Evolutionary conservation across 2,888 invertebrate species (phyloP), one percentile per base, ranked within the genome.

Genomic region (Furcula furcula): DNA sequence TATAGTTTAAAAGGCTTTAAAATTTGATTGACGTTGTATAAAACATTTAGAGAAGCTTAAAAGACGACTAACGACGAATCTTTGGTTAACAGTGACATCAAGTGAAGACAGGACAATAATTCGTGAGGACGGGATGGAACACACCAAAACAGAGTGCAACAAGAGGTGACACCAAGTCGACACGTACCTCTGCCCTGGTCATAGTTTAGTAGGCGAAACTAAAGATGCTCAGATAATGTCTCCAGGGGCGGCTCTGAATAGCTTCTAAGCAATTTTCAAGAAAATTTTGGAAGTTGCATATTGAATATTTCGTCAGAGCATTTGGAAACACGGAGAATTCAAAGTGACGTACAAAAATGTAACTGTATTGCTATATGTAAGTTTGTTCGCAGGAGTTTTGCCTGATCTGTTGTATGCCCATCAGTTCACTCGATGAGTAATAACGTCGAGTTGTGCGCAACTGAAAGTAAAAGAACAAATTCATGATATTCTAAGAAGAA

Each of bases 351-450:
- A 52, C 40, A 60, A 52, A 28, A 38, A 57, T 50, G 28, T 42
- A 52, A 47, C 49, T 46, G 67, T 61, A 62, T 74, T 55, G 92
- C 93, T 94, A 94, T 91, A 94, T 94, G 90, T 92, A 94, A 73
- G 94, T 94, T 87, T 94, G 94, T 90, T 94, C 94, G 89, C 94
- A 94, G 85, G 94, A 94, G 81, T 94, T 94, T 85, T 94, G 94
- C 67, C 94, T 91, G 82, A 92, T 89, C 77, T 92, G 91, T 70
- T 92, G 92, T 65, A 92, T 92, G 72, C 92, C 92, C 77, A 91
- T 91, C 67, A 94, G 91, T 78, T 94, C 94, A 78, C 94, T 94
- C 75, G 94, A 93, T 62, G 94, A 94, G 90, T 94, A 94, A 91
- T 94, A 94, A 61, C 94, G 83, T 55, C 87, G 79, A 38, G 88